A percentile compares a stretch with the other conserved stretches of the same genome.
Evolutionary conservation across 1,140 invertebrate species (phyloP).

Genomic region (Eriocheir sinensis): DNA sequence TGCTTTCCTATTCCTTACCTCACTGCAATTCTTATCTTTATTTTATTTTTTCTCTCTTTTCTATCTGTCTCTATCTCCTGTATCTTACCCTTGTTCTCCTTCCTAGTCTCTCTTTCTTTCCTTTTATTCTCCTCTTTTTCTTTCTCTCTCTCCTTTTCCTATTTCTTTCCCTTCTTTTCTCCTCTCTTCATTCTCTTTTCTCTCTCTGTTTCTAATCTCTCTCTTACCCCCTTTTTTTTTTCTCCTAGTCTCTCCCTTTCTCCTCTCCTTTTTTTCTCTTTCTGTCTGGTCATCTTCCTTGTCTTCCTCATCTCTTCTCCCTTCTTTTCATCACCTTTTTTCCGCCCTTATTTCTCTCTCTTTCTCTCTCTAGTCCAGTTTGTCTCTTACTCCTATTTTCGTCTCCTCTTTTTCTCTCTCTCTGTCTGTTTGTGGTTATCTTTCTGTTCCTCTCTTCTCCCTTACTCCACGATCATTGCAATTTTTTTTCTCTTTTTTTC

Average conservation of each 20-base stretch:
- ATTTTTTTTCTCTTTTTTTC: too few species aligned
- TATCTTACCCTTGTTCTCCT: too few species aligned
- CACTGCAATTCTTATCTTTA: neutral
- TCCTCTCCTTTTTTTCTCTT: neutral
- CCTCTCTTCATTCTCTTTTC: neutral
- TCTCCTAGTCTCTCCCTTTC: neutral
- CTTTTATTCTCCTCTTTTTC: neutral
- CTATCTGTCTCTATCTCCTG: neutral
- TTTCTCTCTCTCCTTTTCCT: neutral
- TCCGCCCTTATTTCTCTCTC: too few species aligned
- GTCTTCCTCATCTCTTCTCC: neutral
- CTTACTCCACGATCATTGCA: too few species aligned
- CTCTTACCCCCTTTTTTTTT: neutral
- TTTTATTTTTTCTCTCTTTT: neutral
- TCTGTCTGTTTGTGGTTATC: neutral
- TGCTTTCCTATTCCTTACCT: neutral
- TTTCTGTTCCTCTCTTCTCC: too few species aligned
- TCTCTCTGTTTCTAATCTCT: neutral
- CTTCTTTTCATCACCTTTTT: too few species aligned
- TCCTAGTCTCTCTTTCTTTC: neutral
- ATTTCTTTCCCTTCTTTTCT: neutral
- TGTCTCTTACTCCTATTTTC: too few species aligned
- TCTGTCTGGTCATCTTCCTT: neutral
- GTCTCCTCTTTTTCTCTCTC: neutral
- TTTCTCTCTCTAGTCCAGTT: too few species aligned